A percentile compares a stretch with the other conserved stretches of the same genome.
These are phyloP conservation scores for Chiloscyllium plagiosum DNA, from an alignment of 2,113 vertebrate genomes.

Conservation along the genomic window DNA sequence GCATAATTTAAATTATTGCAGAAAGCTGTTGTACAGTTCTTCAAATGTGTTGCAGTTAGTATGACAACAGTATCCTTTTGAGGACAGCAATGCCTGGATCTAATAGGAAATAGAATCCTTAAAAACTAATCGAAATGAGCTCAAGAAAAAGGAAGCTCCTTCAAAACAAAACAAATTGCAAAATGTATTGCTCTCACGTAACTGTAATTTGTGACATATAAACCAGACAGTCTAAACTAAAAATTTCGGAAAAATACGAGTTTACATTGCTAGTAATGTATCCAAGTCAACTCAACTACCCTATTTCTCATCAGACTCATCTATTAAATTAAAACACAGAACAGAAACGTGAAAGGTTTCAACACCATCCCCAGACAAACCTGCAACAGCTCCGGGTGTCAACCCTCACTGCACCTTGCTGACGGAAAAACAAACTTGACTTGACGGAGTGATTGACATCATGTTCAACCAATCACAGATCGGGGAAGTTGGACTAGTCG, in stretches of 20 bases:
- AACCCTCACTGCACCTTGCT: neutral
- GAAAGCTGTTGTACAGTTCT: neutral
- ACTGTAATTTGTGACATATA: neutral
- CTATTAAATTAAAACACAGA: neutral
- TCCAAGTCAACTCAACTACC: neutral
- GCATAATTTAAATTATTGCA: neutral
- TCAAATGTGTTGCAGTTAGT: neutral
- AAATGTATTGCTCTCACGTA: neutral
- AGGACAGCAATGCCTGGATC: neutral
- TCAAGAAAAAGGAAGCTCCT: neutral
- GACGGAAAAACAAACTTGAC: neutral
- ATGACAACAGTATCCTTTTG: neutral
- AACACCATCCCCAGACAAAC: neutral
- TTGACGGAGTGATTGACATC: neutral
- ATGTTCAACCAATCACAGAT: neutral
- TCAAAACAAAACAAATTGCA: neutral
- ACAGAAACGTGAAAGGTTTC: neutral
- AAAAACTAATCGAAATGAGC: neutral
- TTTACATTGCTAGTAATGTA: neutral
- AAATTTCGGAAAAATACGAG: neutral
- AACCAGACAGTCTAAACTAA: neutral
- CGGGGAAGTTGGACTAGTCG: too few relatives aligned
- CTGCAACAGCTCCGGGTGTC: neutral
- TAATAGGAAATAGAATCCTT: neutral
- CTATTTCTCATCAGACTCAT: neutral